Percentiles rank a stretch among this genome's conserved stretches.
phyloP scores from a whole-genome alignment of 2,113 vertebrate genomes.

The Mormyrus iriodes region DNA sequence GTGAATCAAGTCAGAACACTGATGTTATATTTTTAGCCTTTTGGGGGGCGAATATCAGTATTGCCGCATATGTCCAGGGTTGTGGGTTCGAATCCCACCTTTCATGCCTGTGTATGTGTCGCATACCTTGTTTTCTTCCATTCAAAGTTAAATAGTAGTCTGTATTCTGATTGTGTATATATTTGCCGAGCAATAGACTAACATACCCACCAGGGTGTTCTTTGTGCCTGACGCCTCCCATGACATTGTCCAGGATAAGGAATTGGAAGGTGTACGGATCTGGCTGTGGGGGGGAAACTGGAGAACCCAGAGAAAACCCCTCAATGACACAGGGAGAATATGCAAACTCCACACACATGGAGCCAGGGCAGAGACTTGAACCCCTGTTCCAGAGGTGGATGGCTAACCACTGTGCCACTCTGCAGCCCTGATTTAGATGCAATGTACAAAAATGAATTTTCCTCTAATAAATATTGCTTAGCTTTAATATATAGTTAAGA shows the following conservation, averaged over 20 bases:
- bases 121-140: neutral
- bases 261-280: neutral
- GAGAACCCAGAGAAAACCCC: neutral
- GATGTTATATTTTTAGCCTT: neutral
- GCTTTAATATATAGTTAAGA: neutral
- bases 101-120: neutral
- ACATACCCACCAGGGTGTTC: neutral
- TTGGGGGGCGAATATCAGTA: neutral
- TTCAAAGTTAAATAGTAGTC: neutral
- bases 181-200: neutral
- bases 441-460: neutral
- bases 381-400: neutral
- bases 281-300: neutral
- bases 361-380: neutral
- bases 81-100: neutral
- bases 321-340: neutral
- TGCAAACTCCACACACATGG: neutral
- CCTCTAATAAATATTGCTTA: neutral
- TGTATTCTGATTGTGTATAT: neutral
- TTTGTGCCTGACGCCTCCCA: neutral
- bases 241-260: neutral
- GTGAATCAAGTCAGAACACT: neutral
- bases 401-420: neutral
- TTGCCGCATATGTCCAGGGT: neutral
- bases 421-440: neutral